Evolutionary conservation across 1,140 invertebrate species (phyloP), one percentile per base, ranked within the genome.

Genomic region (Apis dorsata): DNA sequence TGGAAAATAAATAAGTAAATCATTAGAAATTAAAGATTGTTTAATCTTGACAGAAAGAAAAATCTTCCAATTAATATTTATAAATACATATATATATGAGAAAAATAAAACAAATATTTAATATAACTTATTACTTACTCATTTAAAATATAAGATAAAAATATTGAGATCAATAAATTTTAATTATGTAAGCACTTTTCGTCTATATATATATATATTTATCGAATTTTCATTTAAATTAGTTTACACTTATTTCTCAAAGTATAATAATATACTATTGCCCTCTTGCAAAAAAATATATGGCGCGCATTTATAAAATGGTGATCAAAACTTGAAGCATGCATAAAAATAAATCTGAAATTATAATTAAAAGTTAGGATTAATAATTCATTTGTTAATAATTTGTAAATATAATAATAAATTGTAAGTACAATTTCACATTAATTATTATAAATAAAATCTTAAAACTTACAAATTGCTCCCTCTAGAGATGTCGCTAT

Each of bases 401-500:
- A 44, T 44, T 44, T 44, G 12, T 28, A 28, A 72, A n/a, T 28
- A 34, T 44, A 44, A 44, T 44, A 34, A 72, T 55, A 24, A 72
- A 24, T 19, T 24, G 7, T 13, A 15, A 28, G 62, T 63, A 63
- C 12, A 72, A 55, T 72, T 21, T 57, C 24, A 51, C 2, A 21
- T 34, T 28, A 28, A 19, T 28, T 57, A 55, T 28, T 55, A 7
- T 19, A n/a, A 34, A 73, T 57, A 57, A 57, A 34, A 59, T 21
- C 28, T 55, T 59, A 8, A 19, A 28, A 59, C 0, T 34, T 21
- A 59, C n/a, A 49, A 24, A 63, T 34, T 65, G n/a, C 60, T 65
- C 66, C 55, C 53, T 81, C 51, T 69, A 69, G 0, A 81, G 80
- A 81, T 69, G 80, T 76, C 80, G 73, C 80, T 76, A n/a, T 76